Base-by-base conservation (phyloP, 2,113 vertebrate genomes). In the Ictidomys tridecemlineatus region DNA sequence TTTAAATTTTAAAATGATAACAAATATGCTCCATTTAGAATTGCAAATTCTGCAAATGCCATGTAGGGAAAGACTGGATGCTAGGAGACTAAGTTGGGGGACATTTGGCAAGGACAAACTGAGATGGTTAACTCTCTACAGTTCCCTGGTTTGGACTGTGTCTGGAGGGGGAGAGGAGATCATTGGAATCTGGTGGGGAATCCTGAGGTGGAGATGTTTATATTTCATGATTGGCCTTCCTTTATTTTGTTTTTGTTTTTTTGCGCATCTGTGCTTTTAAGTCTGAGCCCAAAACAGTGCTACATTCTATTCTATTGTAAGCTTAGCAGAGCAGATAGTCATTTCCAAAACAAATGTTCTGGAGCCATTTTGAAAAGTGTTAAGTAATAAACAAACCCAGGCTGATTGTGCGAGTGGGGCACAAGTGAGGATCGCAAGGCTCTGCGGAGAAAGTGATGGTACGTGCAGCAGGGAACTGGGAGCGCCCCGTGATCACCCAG, bases 331-430 rank as follows among this genome's bases (percentile, higher is more conserved):
- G 74, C 78, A 92, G 37, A n/a, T 42, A 85, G 89, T 17, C 1
- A 34, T 32, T 61, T 73, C 28, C 0, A 16, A 70, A 0, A 0
- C 28, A 92, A 11, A 11, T 9, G 4, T 16, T 69, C n/a, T 7
- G 24, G 20, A 18, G 61, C 28, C 11, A 39, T 13, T 82, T 85
- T n/a, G 79, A 72, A 58, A 78, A 70, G 39, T 28, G 8, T 28
- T 12, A 1, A 83, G 34, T 18, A 63, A 5, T 73, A 30, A 58
- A 20, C 58, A 16, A 67, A 28, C 22, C 8, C 1, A 0, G 17
- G n/a, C 63, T 39, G 84, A n/a, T 4, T 63, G 77, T n/a, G 32
- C 45, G 61, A 86, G 77, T 51, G 24, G 24, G 51, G 37, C 12
- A 13, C 0, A 12, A 76, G 45, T 32, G 8, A 85, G 1, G 72